phyloP scores from a whole-genome alignment of 2,113 vertebrate genomes.

The human (Homo sapiens) region DNA sequence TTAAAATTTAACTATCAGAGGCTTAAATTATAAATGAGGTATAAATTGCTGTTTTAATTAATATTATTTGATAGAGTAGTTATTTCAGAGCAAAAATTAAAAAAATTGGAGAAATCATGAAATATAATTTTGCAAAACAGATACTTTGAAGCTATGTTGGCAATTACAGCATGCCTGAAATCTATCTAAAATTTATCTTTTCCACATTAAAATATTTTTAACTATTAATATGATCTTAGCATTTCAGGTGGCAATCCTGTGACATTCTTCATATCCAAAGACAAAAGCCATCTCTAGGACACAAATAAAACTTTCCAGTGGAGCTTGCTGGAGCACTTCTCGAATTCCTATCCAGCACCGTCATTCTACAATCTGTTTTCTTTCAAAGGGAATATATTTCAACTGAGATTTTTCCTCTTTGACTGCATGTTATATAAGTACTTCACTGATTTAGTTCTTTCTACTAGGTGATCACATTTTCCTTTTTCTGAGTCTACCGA shows the following conservation, averaged over 20 bases:
- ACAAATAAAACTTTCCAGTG: background rate
- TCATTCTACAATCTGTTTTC: background rate
- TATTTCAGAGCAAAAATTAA: background rate
- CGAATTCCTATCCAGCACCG: background rate
- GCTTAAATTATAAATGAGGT: background rate
- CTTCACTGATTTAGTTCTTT: constrained; percentile 51
- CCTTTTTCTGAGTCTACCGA: constrained; percentile 36
- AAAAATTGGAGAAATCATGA: background rate
- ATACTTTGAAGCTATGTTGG: background rate
- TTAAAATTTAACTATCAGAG: background rate
- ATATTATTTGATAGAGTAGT: background rate
- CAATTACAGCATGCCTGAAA: background rate
- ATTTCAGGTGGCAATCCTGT: background rate
- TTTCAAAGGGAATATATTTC: constrained; percentile 2
- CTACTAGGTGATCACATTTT: constrained; percentile 50
- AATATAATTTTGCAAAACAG: background rate
- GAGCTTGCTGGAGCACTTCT: fast-evolving
- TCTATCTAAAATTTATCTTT: background rate
- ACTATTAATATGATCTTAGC: background rate
- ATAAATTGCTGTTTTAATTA: background rate
- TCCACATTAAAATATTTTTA: background rate
- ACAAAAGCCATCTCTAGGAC: background rate
- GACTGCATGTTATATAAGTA: background rate
- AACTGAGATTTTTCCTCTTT: background rate
- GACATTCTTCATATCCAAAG: background rate